These are phyloP conservation scores for Keiferia lycopersicella DNA, from an alignment of 2,888 invertebrate species.

Conservation along the genomic window DNA sequence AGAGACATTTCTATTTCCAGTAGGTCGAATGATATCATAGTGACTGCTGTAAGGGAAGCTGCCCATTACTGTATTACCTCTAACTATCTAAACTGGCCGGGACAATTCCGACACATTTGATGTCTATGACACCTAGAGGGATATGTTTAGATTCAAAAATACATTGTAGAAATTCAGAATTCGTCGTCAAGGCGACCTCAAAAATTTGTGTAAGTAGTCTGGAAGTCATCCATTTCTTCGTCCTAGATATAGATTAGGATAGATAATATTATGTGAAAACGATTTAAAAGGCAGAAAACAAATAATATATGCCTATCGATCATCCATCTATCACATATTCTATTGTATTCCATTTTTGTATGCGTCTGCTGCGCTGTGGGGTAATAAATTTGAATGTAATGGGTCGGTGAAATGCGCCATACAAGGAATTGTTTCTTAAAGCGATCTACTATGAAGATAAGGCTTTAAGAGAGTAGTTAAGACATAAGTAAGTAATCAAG, in stretches of 20 bases:
- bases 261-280: too few relatives aligned
- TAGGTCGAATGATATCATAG: constrained; percentile 23
- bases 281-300: too few relatives aligned
- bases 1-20: constrained; percentile 4
- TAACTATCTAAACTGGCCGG: constrained; percentile 38
- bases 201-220: too few relatives aligned
- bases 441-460: neutral
- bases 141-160: constrained; percentile 5
- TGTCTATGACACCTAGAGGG: constrained; percentile 14
- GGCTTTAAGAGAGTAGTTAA: neutral
- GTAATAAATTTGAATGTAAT: constrained; percentile 1
- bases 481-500: too few relatives aligned
- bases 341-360: neutral
- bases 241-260: too few relatives aligned
- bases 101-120: constrained; percentile 27
- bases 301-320: neutral
- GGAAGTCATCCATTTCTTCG: too few relatives aligned
- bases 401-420: neutral
- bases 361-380: neutral
- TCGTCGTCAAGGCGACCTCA: too few relatives aligned
- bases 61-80: constrained; percentile 54
- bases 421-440: neutral
- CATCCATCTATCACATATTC: too few relatives aligned
- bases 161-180: neutral
- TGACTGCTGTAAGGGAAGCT: constrained; percentile 46